Percentiles rank a stretch among this genome's conserved stretches.
phyloP scores from a whole-genome alignment of 2,797 vertebrate species.

The Poliocrania exsul region DNA sequence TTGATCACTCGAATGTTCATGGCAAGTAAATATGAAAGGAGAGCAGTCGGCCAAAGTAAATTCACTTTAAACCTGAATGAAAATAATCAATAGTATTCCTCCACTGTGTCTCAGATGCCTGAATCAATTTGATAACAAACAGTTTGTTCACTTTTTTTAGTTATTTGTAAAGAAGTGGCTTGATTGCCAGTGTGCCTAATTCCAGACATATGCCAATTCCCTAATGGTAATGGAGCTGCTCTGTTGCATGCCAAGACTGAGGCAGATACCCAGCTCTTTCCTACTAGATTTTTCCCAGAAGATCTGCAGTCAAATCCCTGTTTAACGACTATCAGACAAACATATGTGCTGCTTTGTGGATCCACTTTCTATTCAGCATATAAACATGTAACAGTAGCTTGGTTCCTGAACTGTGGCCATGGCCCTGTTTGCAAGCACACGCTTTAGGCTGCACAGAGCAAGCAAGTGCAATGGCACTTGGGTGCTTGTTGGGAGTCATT shows the following conservation, averaged over 20 bases:
- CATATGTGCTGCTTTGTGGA: conserved; percentile 9
- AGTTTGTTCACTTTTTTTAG: conserved; percentile 40
- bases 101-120: conserved; percentile 47
- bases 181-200: conserved; percentile 61
- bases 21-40: conserved; percentile 58
- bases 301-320: conserved; percentile 45
- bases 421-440: accelerated
- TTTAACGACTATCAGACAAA: conserved; percentile 29
- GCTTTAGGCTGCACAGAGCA: accelerated
- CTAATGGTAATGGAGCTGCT: conserved; percentile 34
- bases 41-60: conserved; percentile 46
- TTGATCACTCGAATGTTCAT: background rate
- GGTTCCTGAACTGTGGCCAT: accelerated
- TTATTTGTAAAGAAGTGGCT: conserved; percentile 57
- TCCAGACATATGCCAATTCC: conserved; percentile 62
- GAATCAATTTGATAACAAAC: conserved; percentile 65
- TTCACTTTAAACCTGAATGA: conserved; percentile 56
- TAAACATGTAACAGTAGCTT: background rate
- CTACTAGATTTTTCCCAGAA: conserved; percentile 50
- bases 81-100: conserved; percentile 55
- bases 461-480: accelerated
- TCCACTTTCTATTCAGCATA: background rate
- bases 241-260: conserved; percentile 39
- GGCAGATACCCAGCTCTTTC: conserved; percentile 27
- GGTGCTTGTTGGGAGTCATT: background rate